Percentiles rank a stretch among this genome's conserved stretches.
These are phyloP conservation scores for Amiota mariae DNA, from an alignment of 2,888 invertebrate species.

Conservation along the genomic window DNA sequence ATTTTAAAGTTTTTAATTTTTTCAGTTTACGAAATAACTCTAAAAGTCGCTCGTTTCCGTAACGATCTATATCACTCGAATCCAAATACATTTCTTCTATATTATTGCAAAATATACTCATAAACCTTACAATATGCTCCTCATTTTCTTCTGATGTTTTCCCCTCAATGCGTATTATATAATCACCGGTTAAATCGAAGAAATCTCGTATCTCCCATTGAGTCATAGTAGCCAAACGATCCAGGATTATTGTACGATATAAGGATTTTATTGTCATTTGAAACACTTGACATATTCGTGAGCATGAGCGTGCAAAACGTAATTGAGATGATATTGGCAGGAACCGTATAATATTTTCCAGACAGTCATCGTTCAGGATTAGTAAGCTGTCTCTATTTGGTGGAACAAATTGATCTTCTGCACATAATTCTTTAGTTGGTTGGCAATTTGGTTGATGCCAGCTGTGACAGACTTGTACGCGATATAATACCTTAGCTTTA, in stretches of 20 bases:
- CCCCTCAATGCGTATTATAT: conserved; percentile 39
- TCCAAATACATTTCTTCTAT: conserved; percentile 44
- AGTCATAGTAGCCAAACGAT: conserved; percentile 41
- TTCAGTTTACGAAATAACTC: conserved; percentile 32
- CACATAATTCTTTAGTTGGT: neutral
- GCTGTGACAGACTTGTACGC: conserved; percentile 49
- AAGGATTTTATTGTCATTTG: conserved; percentile 31
- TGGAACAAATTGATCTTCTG: neutral
- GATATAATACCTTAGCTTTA: conserved; percentile 18
- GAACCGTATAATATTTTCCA: conserved; percentile 42
- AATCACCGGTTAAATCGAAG: conserved; percentile 45
- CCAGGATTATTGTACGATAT: conserved; percentile 38
- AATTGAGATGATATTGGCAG: conserved; percentile 51
- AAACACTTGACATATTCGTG: conserved; percentile 49
- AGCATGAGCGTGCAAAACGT: conserved; percentile 52
- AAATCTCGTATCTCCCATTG: conserved; percentile 56
- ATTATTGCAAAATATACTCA: conserved; percentile 36
- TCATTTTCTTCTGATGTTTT: conserved; percentile 30
- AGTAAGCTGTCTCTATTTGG: conserved; percentile 34
- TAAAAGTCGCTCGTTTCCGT: neutral
- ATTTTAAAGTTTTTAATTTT: conserved; percentile 30
- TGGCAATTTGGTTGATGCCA: conserved; percentile 51
- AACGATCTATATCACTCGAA: conserved; percentile 26
- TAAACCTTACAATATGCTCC: conserved; percentile 29
- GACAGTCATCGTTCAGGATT: conserved; percentile 53